A percentile compares a stretch with the other conserved stretches of the same genome.
Conservation (phyloP, 2,797 vertebrate genomes). For the Lepidocolaptes lacrymiger region DNA sequence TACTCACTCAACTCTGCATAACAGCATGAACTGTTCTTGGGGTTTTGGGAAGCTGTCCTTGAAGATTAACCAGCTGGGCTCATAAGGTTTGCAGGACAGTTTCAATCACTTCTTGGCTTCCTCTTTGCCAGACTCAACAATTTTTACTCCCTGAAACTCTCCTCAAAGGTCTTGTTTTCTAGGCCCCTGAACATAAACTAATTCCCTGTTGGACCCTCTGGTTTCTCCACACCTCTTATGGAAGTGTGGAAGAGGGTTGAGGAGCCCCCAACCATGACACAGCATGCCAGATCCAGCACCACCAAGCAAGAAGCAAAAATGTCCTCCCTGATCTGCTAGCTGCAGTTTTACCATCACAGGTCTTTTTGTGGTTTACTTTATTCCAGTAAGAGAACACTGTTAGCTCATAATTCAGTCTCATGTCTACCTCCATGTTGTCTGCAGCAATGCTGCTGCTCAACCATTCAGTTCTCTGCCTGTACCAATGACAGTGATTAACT, state of each 20-base stretch:
- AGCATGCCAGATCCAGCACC: background rate
- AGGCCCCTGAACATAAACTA: background rate
- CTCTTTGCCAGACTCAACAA: background rate
- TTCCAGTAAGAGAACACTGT: background rate
- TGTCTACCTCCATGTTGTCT: background rate
- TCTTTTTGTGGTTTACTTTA: background rate
- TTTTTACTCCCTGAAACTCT: background rate
- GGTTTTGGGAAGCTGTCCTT: background rate
- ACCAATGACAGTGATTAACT: background rate
- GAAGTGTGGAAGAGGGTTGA: background rate
- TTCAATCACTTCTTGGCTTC: background rate
- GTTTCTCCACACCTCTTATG: background rate
- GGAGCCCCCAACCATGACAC: background rate
- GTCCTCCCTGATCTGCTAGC: background rate
- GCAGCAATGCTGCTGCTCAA: background rate
- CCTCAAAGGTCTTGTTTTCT: background rate
- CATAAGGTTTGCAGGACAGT: background rate
- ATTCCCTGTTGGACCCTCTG: background rate
- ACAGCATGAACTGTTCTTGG: background rate
- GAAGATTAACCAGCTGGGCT: background rate
- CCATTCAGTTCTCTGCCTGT: background rate
- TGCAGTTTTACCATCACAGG: background rate
- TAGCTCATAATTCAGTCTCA: background rate
- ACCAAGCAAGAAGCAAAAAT: background rate
- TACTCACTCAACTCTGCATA: background rate